Conservation (phyloP, 92 coral and sea anemone genomes). For the Zoanthus sansibaricus region DNA sequence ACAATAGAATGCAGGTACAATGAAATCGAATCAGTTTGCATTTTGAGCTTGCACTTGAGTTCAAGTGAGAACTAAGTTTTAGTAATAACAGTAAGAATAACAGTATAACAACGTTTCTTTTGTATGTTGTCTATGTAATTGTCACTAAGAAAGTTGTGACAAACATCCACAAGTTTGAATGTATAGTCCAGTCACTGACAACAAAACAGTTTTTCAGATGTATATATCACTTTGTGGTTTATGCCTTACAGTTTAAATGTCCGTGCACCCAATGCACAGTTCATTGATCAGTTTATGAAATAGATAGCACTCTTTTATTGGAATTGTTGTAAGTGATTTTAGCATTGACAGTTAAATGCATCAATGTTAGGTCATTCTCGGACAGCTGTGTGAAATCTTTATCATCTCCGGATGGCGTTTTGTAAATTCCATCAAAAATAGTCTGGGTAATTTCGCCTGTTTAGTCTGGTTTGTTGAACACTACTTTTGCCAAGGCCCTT, state of each 20-base stretch:
- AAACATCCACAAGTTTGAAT: slow-evolving; percentile 24
- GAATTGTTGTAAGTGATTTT: slow-evolving; percentile 6
- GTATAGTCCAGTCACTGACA: slow-evolving; percentile 34
- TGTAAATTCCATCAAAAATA: slow-evolving; percentile 20
- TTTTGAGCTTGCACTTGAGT: slow-evolving; percentile 17
- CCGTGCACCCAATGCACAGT: slow-evolving; percentile 20
- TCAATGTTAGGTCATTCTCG: slow-evolving; percentile 24
- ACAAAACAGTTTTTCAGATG: slow-evolving; percentile 35
- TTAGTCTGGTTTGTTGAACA: slow-evolving; percentile 33
- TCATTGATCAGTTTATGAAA: slow-evolving; percentile 16
- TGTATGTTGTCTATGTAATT: slow-evolving; percentile 32
- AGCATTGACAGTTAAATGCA: slow-evolving; percentile 6
- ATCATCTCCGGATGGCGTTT: slow-evolving; percentile 14
- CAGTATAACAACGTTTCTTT: slow-evolving; percentile 27
- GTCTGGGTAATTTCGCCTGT: neutral
- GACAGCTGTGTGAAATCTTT: slow-evolving; percentile 19
- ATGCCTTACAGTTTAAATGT: slow-evolving; percentile 27
- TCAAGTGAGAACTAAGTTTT: slow-evolving; percentile 25
- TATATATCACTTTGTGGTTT: slow-evolving; percentile 27
- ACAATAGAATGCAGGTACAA: slow-evolving; percentile 56
- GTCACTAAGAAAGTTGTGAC: slow-evolving; percentile 26
- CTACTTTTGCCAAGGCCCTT: slow-evolving; percentile 32
- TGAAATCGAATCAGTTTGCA: slow-evolving; percentile 33
- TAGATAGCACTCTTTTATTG: slow-evolving; percentile 14
- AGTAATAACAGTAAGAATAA: slow-evolving; percentile 26